phyloP scores from a whole-genome alignment of 2,797 vertebrate genomes.

The Tolypeutes matacus region DNA sequence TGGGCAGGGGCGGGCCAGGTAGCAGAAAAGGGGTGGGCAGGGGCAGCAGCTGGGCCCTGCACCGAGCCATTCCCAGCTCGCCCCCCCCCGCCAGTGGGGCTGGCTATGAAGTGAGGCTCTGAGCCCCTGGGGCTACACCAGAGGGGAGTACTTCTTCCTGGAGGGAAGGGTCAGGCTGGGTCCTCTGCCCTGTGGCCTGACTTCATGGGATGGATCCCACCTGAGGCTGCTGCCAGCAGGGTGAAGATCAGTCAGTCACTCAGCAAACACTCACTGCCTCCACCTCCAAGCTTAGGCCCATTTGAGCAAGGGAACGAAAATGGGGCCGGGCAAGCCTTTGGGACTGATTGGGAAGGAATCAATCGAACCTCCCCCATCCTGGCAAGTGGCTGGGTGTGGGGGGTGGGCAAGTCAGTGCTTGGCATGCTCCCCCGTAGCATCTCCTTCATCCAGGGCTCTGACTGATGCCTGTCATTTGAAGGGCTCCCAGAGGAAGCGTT shows the following conservation, averaged over 20 bases:
- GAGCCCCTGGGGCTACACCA: not conserved
- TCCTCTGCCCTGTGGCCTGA: not conserved
- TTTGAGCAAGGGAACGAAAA: not conserved
- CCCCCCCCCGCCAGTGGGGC: not conserved
- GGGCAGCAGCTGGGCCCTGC: not conserved
- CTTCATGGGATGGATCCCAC: not conserved
- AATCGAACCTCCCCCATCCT: not conserved
- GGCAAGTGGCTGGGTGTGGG: not conserved
- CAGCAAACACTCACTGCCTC: not conserved
- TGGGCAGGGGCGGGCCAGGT: not conserved
- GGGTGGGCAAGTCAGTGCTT: not conserved
- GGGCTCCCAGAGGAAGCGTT: constrained; percentile 96
- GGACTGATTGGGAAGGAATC: not conserved
- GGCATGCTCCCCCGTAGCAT: constrained; percentile 41
- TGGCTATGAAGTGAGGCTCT: not conserved
- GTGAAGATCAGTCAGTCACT: not conserved
- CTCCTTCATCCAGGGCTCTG: constrained; percentile 77
- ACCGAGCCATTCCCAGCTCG: not conserved
- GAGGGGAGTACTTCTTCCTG: not conserved
- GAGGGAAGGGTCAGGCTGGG: not conserved
- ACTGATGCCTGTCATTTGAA: constrained; percentile 86
- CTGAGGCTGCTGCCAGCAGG: not conserved
- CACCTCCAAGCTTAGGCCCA: not conserved
- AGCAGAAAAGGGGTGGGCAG: not conserved
- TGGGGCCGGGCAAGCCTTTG: not conserved